Evolutionary conservation across 2,797 vertebrate species (phyloP).

Genomic region (Enoplosus armatus): DNA sequence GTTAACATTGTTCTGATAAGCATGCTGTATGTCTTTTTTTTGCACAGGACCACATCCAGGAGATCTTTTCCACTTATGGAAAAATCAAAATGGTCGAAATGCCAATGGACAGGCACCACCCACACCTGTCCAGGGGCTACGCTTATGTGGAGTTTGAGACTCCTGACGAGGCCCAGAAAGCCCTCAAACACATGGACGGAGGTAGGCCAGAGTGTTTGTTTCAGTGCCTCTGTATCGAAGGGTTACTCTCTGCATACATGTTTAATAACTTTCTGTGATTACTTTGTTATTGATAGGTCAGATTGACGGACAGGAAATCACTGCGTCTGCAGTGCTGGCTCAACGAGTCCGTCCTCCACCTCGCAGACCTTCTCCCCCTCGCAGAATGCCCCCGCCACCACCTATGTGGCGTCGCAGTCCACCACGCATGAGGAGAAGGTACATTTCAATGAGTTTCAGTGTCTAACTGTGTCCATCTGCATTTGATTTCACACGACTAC

Average conservation of each 20-base stretch:
- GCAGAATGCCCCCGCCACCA: conserved; percentile 93
- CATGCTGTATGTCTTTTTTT: not conserved
- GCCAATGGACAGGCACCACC: conserved; percentile 91
- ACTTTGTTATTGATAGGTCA: conserved; percentile 85
- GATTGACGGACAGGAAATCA: conserved; percentile 96
- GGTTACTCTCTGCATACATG: conserved; percentile 66
- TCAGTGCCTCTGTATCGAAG: conserved; percentile 43
- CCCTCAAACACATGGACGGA: conserved; percentile 97
- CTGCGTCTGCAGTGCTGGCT: conserved; percentile 91
- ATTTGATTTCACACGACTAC: not conserved
- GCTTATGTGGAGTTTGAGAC: conserved; percentile 97
- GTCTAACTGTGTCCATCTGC: not conserved
- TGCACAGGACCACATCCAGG: conserved; percentile 94
- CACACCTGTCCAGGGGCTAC: conserved; percentile 92
- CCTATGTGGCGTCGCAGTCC: conserved; percentile 96
- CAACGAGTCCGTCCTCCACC: conserved; percentile 87
- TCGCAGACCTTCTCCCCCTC: conserved; percentile 91
- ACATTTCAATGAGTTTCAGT: not conserved
- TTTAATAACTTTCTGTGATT: not conserved
- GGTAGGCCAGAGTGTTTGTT: conserved; percentile 76
- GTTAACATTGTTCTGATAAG: not conserved
- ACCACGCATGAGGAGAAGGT: conserved; percentile 96
- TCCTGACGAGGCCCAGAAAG: conserved; percentile 94
- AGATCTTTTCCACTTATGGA: conserved; percentile 96
- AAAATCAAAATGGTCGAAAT: conserved; percentile 97